Conservation (phyloP, 2,888 invertebrate species). For the Platypus cylindrus region DNA sequence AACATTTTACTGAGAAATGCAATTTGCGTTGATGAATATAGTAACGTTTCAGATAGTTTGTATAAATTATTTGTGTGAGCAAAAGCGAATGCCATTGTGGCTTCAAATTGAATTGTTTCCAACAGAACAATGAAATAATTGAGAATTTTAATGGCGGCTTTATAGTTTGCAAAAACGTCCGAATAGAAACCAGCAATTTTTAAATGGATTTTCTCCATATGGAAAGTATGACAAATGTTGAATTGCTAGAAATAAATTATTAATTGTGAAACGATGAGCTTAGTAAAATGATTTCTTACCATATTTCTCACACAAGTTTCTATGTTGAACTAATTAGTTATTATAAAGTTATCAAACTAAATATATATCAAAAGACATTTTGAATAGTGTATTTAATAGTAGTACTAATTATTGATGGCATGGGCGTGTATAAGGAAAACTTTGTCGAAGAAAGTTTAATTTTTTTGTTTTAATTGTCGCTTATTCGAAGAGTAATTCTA, state of each 20-base stretch:
- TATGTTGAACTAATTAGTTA: too few relatives aligned
- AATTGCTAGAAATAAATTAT: slow-evolving; percentile 12
- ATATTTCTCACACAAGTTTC: too few relatives aligned
- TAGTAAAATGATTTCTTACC: too few relatives aligned
- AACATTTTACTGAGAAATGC: slow-evolving; percentile 15
- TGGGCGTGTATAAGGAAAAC: too few relatives aligned
- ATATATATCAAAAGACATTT: too few relatives aligned
- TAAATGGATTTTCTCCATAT: slow-evolving; percentile 9
- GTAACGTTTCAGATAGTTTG: slow-evolving; percentile 11
- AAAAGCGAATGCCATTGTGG: slow-evolving; percentile 4
- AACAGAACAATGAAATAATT: slow-evolving; percentile 4
- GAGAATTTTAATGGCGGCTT: slow-evolving; percentile 1
- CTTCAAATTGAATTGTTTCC: slow-evolving; percentile 6
- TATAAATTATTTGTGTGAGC: slow-evolving; percentile 8
- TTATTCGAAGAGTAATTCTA: too few relatives aligned
- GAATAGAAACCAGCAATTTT: slow-evolving; percentile 14
- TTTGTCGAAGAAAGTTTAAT: too few relatives aligned
- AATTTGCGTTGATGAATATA: slow-evolving; percentile 11
- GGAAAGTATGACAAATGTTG: slow-evolving; percentile 6
- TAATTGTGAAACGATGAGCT: too few relatives aligned
- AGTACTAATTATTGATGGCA: too few relatives aligned
- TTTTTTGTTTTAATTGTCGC: too few relatives aligned
- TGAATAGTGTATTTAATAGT: too few relatives aligned
- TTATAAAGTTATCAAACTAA: too few relatives aligned
- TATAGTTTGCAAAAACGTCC: neutral